Evolutionary conservation across 30 jellyfish, hydroid and myxozoan species (phyloP), one percentile per base, ranked within the genome.

Genomic region (Turritopsis rubra): DNA sequence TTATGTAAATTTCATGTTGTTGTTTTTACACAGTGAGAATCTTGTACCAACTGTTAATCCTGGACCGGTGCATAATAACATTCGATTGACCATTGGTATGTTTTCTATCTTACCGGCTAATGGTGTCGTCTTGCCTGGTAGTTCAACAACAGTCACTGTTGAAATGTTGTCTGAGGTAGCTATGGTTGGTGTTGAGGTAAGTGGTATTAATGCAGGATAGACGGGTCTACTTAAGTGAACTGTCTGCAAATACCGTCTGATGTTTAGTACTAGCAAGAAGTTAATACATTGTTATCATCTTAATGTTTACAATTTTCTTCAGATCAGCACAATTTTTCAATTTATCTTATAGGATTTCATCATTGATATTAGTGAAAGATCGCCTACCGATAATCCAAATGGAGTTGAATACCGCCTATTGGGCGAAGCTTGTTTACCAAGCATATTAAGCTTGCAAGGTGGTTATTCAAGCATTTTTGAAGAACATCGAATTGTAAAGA

Each of bases 121-220:
- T 82, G 98, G 98, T 0, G 96, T 92, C 27, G 71, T 71, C 26
- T 72, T 83, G 23, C 95, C 95, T 54, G 95, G 95, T 23, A 85
- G 91, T 31, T 75, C 91, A 52, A 41, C 89, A 0, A 91, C 89
- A 25, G 60, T 92, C 71, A 84, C 96, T 5, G 93, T 92, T 21
- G 98, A 92, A 71, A 92, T 92, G 98, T 24, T 84, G 29, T 92
- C 98, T 22, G 98, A 92, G 72, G 29, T 84, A 26, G 81, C 98
- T 24, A 75, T 87, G 66, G 72, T 60, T 28, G 84, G 84, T 65
- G 91, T 83, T 52, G 98, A 92, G 92, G 98, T 92, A 71, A 1
- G 88, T 66, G 70, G 30, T 1, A 29, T 17, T 29, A 16, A 1
- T 21, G 19, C 16, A 75, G 21, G 24, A 17, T 9, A 75, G 17